Evolutionary conservation across 1,140 invertebrate genomes (phyloP).

Genomic region (Caenorhabditis tropicalis): DNA sequence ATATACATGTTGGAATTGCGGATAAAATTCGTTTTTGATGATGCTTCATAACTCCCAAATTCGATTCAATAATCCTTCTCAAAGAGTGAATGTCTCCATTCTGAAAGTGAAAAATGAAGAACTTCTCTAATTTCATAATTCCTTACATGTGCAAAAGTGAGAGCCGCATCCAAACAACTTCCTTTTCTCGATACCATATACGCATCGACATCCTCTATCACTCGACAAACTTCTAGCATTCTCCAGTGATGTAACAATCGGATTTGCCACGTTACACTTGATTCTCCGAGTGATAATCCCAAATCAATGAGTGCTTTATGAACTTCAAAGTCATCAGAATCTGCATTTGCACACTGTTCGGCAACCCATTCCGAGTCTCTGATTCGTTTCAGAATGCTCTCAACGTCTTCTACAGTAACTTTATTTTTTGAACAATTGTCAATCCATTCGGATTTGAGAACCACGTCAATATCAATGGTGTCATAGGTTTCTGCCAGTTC

Average conservation of each 20-base stretch:
- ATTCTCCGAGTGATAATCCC: slow-evolving; percentile 9
- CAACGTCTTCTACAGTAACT: slow-evolving; percentile 34
- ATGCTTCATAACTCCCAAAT: neutral
- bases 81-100: slow-evolving; percentile 10
- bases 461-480: slow-evolving; percentile 35
- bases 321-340: slow-evolving; percentile 29
- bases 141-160: slow-evolving; percentile 15
- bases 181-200: neutral
- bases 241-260: slow-evolving; percentile 4
- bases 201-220: neutral
- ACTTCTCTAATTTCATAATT: too few relatives aligned
- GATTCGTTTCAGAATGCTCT: slow-evolving; percentile 19
- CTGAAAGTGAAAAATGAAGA: slow-evolving; percentile 16
- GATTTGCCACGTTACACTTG: slow-evolving; percentile 17
- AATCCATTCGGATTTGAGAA: slow-evolving; percentile 42
- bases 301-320: slow-evolving; percentile 23
- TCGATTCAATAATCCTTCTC: neutral
- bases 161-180: neutral
- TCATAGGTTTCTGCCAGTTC: slow-evolving; percentile 40
- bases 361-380: slow-evolving; percentile 17
- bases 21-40: neutral
- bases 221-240: slow-evolving; percentile 13
- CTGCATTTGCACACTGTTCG: neutral
- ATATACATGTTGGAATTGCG: neutral
- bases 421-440: slow-evolving; percentile 6